Evolutionary conservation across 1,140 invertebrate species (phyloP), one percentile per base, ranked within the genome.

Genomic region (Probaryconus sp.): DNA sequence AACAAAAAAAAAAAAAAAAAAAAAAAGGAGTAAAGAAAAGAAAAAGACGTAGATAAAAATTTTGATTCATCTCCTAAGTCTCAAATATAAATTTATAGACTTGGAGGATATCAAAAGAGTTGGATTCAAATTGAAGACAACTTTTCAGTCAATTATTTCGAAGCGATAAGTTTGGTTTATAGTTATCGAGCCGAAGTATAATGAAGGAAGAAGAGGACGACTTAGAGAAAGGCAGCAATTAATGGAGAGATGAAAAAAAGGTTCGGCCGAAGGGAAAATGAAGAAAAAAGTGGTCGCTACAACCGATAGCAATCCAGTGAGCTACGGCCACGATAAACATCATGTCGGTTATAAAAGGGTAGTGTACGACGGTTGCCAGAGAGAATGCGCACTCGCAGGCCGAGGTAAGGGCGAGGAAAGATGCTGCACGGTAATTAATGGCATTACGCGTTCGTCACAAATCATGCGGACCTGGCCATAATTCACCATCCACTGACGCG

Each of bases 341-440:
- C 68, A 45, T 43, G 68, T 58, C 43, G 50, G 68, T 64, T 71
- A 71, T 71, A 71, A 64, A 71, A 71, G 58, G 48, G 50, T 71
- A 56, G 58, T 55, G 56, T 47, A 51, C 31, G 21, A 26, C 24
- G 26, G 38, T 35, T 33, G 56, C 13, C 21, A 13, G 21, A 30
- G 43, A 35, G 37, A 45, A 47, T 37, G 33, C 17, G 71, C 24
- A 18, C 18, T 45, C 35, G 26, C 38, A 60, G 16, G 47, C n/a
- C 35, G 76, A 71, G 63, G 71, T 60, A 73, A 79, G 78, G 79
- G 80, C 83, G 83, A 84, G 81, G 82, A 85, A 85, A 85, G 83
- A 85, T 84, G 83, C 79, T 83, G 81, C 69, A 42, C 43, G 48
- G 74, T 84, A 85, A 85, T 85, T 84, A 85, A 85, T 84, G 82